Evolutionary conservation across 2,113 vertebrate species (phyloP), one percentile per base, ranked within the genome.

Genomic region (Lota lota): DNA sequence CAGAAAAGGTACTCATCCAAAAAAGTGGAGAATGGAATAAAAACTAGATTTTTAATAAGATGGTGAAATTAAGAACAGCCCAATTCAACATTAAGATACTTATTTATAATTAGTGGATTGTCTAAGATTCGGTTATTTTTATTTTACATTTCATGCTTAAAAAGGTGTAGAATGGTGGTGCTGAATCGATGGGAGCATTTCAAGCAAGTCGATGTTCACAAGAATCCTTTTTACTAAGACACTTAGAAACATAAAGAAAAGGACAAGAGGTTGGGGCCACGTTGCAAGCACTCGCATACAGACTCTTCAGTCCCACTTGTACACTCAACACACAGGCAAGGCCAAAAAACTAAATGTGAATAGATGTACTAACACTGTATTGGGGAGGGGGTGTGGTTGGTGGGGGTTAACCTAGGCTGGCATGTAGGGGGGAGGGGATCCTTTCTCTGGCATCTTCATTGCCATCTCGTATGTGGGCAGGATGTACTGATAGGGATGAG

Each of bases 381-480:
- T 71, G 54, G 63, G 14, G 61, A 62, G 22, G 56, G 24, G 65
- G 21, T 36, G 56, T 15, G 21, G 63, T 51, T 68, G 72, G 80
- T 56, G 53, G 53, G 53, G 53, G 53, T 19, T 1, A 22, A 22
- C 15, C 90, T 85, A 93, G 73, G 91, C 92, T 0, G 91, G 91
- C 90, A 93, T 92, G 87, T 93, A 93, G 36, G 97, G 97, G 72
- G 97, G 97, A 4, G 96, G 97, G 0, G 95, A 95, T 59, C 93
- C 93, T 82, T 94, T 94, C 58, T 95, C 96, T 74, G 98, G 97
- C 96, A 99, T 98, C 91, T 98, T 99, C 92, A 98, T 92, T 0
- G 97, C 96, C 95, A 97, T 99, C 90, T 99, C 97, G 14, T 99
- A 99, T 64, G 95, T 96, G 73, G 97, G 97, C 82, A 99, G 91